Percentiles rank a stretch among this genome's conserved stretches.
Conservation (phyloP, 2,113 vertebrate species). For the Paralichthys olivaceus region DNA sequence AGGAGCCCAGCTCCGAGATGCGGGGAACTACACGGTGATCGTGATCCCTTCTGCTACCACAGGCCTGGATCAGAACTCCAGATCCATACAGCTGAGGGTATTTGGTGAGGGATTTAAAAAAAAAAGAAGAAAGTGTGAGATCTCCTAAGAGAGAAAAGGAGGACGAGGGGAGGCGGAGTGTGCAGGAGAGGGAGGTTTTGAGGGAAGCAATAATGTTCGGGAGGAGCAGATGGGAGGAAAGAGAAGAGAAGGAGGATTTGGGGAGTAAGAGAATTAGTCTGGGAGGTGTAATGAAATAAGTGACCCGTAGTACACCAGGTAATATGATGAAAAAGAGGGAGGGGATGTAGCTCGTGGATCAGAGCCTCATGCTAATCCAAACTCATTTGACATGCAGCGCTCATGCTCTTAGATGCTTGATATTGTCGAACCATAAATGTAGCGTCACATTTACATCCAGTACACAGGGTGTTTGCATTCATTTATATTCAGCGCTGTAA, state of each 20-base stretch:
- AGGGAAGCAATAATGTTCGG: conserved; percentile 38
- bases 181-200: conserved; percentile 15
- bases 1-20: conserved; percentile 65
- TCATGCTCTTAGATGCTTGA: conserved; percentile 64
- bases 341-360: conserved; percentile 46
- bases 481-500: conserved; percentile 51
- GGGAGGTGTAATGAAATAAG: conserved; percentile 76
- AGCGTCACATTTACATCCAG: conserved; percentile 50
- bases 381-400: conserved; percentile 58
- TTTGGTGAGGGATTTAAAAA: conserved; percentile 74
- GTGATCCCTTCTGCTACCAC: conserved; percentile 64
- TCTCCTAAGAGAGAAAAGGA: neutral
- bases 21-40: conserved; percentile 73
- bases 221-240: conserved; percentile 42
- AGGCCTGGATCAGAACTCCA: conserved; percentile 59
- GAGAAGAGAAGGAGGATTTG: conserved; percentile 45
- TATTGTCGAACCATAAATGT: conserved; percentile 43
- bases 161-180: neutral
- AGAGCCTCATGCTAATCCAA: conserved; percentile 67
- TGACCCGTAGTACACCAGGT: conserved; percentile 67
- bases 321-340: conserved; percentile 66
- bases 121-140: neutral
- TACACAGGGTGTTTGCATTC: conserved; percentile 49
- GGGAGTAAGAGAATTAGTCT: conserved; percentile 62
- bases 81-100: conserved; percentile 69